Base-by-base conservation (phyloP, 2,113 vertebrate genomes). In the zebrafish (Danio rerio) region DNA sequence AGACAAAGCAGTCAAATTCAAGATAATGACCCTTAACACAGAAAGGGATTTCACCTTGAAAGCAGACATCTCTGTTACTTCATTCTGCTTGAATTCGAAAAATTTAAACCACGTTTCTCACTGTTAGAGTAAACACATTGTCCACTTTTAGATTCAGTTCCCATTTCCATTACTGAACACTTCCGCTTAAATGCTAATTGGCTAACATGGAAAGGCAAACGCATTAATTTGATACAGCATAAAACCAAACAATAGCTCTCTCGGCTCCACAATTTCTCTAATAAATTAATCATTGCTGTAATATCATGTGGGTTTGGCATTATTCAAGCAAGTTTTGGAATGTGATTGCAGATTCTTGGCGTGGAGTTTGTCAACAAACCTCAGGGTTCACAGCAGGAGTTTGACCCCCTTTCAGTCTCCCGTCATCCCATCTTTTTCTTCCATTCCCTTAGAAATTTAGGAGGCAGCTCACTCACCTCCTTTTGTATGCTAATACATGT, bases 401-500 rank as follows among this genome's bases (percentile, higher is more conserved):
- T 52, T 52, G 16, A 47, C 40, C 72, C 56, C 45, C 77, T 31
- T 31, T 31, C 31, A 31, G 31, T 52, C 71, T 58, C 72, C 49
- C 18, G 3, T 42, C 62, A 71, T 42, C 56, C 61, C 56, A 50
- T 40, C 52, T 56, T 45, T 78, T 50, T 53, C 65, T 20, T 21
- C 55, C 70, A 21, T 71, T 71, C 18, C 15, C 9, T 58, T n/a
- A 9, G 50, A 78, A 50, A 61, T 63, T 55, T 76, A 74, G 63
- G 77, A 66, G 40, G 84, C 49, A 81, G 78, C 58, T 58, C 6
- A 52, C 21, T 50, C 62, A 53, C 62, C 47, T 68, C 81, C 71
- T 90, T 89, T 89, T 89, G 84, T 88, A 90, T 89, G 90, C 82
- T 91, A 88, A 91, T 86, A 12, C 1, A 0, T 21, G 78, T 80